These are phyloP conservation scores for Seladonia tumulorum DNA, from an alignment of 2,888 invertebrate genomes.

Conservation along the genomic window DNA sequence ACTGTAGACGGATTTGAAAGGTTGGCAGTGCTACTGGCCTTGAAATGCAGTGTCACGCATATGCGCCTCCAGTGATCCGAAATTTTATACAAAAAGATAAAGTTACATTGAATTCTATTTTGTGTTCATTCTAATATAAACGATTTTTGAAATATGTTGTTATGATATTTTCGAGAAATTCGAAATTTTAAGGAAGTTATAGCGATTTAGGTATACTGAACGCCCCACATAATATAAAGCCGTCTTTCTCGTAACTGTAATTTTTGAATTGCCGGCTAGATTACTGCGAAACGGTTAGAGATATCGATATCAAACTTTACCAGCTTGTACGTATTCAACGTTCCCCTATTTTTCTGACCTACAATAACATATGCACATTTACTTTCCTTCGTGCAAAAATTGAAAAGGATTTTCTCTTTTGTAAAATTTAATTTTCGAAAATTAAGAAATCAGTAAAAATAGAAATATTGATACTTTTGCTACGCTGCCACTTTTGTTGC, in stretches of 20 bases:
- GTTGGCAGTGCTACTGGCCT: not conserved
- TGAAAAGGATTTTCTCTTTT: not conserved
- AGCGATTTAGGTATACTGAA: not conserved
- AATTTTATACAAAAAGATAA: not conserved
- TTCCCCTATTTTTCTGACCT: not conserved
- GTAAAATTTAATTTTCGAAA: not conserved
- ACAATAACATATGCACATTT: not conserved
- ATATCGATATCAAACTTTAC: not conserved
- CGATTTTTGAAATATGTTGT: not conserved
- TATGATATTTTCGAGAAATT: not conserved
- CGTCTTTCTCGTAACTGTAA: not conserved
- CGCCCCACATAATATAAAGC: not conserved
- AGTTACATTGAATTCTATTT: not conserved
- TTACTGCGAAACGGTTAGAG: not conserved
- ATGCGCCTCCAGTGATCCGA: not conserved
- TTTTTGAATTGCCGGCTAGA: not conserved
- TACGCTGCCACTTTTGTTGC: not conserved
- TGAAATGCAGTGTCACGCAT: not conserved
- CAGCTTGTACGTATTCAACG: not conserved
- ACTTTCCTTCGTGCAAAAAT: not conserved
- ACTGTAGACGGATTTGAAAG: not conserved
- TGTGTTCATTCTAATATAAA: not conserved
- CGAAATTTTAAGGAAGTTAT: not conserved
- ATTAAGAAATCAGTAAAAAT: not conserved
- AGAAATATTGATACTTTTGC: not conserved